Conservation (phyloP, 2,113 vertebrate species). For the Lamprotornis superbus region DNA sequence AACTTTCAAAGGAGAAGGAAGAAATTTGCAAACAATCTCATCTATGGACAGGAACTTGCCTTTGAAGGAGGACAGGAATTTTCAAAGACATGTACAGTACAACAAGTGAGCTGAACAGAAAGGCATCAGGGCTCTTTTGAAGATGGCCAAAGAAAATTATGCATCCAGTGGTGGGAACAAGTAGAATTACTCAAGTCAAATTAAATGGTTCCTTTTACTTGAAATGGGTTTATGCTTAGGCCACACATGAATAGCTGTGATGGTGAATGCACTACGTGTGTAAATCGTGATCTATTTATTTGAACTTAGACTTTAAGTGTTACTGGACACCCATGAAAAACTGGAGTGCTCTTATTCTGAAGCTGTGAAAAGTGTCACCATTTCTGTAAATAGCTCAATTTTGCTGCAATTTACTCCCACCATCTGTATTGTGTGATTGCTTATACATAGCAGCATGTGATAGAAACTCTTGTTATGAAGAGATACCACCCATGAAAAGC, state of each 20-base stretch:
- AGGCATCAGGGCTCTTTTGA: background rate
- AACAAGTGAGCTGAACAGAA: background rate
- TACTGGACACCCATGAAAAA: background rate
- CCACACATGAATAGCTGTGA: background rate
- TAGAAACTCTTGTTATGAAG: background rate
- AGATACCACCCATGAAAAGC: background rate
- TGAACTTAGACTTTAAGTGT: background rate
- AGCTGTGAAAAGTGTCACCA: background rate
- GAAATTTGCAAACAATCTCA: background rate
- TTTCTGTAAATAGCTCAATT: background rate
- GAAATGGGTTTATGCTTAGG: background rate
- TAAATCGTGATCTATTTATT: background rate
- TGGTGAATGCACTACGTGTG: background rate
- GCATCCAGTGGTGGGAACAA: background rate
- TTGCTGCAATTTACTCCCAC: background rate
- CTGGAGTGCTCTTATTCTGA: background rate
- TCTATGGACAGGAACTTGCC: background rate
- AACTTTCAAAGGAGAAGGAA: background rate
- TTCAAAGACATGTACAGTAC: background rate
- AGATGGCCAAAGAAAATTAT: background rate
- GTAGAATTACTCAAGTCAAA: background rate
- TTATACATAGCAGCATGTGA: background rate
- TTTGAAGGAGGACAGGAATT: background rate
- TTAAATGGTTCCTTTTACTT: constrained; percentile 14
- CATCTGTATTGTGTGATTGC: background rate